Evolutionary conservation across 2,113 vertebrate genomes (phyloP), one percentile per base, ranked within the genome.

Genomic region (Anser cygnoides): DNA sequence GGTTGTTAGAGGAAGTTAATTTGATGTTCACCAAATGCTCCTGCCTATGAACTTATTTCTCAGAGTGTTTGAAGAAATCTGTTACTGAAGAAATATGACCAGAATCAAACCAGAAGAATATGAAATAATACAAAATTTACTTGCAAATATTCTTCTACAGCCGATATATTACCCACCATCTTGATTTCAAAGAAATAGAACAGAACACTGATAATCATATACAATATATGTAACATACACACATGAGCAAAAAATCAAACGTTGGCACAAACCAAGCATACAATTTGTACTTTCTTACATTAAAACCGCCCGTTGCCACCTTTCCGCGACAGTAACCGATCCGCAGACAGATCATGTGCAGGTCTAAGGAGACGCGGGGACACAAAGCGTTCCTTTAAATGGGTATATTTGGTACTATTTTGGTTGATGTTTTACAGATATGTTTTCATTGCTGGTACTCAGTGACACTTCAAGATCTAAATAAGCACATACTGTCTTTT

Each of bases 361-460:
- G 75, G 10, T 25, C 87, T 66, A 15, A 67, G 44, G 59, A 76
- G 37, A 57, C 31, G 28, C 0, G 0, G 29, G 70, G 63, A 33
- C 49, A 61, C 25, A 71, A 13, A 39, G 15, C 61, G 55, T 52
- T 94, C 39, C n/a, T 84, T 78, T n/a, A 85, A 85, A n/a, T 2
- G 52, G 23, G 22, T 52, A 18, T 39, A 63, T 81, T 90, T 78
- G 85, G 52, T 71, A 65, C 68, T n/a, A 19, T 41, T 93, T 75
- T 54, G 61, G 88, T 95, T 93, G 93, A 94, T 91, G 88, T 92
- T 95, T 96, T 71, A 96, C 93, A 54, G 68, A 22, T 20, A 6
- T 12, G 73, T 90, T 92, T 76, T 44, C 88, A 75, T 46, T 89
- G 49, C 76, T 72, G 43, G 65, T n/a, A 94, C 73, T 90, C 86